Conservation (phyloP, 2,888 invertebrate genomes). For the Cosmopolites sordidus region DNA sequence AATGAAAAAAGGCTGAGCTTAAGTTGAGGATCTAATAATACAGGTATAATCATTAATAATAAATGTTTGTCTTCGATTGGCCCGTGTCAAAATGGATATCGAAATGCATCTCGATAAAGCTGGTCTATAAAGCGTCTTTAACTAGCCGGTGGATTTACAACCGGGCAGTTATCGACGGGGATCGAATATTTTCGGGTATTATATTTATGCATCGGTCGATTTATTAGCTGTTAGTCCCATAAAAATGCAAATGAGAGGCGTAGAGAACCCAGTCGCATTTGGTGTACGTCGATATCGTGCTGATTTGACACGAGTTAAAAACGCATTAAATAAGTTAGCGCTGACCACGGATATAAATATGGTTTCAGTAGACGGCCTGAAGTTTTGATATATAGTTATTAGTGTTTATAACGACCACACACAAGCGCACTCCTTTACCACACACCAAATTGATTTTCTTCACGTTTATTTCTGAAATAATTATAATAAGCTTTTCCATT, state of each 20-base stretch:
- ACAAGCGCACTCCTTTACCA: slow-evolving; percentile 20
- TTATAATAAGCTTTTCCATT: too few relatives aligned
- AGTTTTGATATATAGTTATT: slow-evolving; percentile 32
- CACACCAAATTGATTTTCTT: slow-evolving; percentile 3
- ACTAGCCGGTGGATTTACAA: not conserved
- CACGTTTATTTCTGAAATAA: not conserved
- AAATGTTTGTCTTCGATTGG: too few relatives aligned
- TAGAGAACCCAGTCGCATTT: slow-evolving; percentile 6
- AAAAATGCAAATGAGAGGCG: slow-evolving; percentile 13
- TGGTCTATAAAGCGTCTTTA: too few relatives aligned
- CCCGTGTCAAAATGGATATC: too few relatives aligned
- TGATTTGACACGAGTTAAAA: slow-evolving; percentile 29
- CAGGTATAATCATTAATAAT: too few relatives aligned
- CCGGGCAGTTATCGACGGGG: not conserved
- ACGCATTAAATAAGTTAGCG: slow-evolving; percentile 33
- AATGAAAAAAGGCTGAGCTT: too few relatives aligned
- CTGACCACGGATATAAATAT: slow-evolving; percentile 7
- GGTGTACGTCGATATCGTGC: slow-evolving; percentile 24
- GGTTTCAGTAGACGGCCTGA: slow-evolving; percentile 3
- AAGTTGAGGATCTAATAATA: too few relatives aligned
- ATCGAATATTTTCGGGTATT: slow-evolving; percentile 2
- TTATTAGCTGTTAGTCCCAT: slow-evolving; percentile 13
- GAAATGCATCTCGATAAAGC: too few relatives aligned
- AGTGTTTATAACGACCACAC: slow-evolving; percentile 29
- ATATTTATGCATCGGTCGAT: slow-evolving; percentile 1